These are phyloP conservation scores for Percina caprodes DNA, from an alignment of 2,113 vertebrate species.

Conservation along the genomic window DNA sequence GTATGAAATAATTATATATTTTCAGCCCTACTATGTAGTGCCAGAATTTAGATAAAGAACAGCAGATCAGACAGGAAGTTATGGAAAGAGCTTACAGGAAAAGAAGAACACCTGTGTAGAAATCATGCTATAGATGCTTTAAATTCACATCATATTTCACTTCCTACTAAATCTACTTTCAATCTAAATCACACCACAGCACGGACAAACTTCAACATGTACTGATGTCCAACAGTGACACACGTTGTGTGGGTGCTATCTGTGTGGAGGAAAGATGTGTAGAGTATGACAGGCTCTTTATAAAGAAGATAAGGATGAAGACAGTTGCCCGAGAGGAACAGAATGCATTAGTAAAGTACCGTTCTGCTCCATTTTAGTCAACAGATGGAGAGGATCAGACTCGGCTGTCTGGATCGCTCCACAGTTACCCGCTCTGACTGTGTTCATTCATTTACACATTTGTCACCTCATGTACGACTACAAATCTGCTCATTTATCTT, in stretches of 20 bases:
- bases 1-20: neutral
- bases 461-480: neutral
- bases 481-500: conserved; percentile 46
- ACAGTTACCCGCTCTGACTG: conserved; percentile 27
- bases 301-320: conserved; percentile 40
- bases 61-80: conserved; percentile 52
- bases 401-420: conserved; percentile 14
- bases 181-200: neutral
- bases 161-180: neutral
- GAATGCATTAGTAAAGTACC: conserved; percentile 37
- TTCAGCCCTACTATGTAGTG: conserved; percentile 37
- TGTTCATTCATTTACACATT: conserved; percentile 40
- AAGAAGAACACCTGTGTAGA: conserved; percentile 23
- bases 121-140: conserved; percentile 5
- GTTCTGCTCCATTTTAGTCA: conserved; percentile 38
- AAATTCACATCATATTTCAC: neutral
- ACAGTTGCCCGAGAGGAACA: conserved; percentile 28
- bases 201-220: neutral
- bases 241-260: conserved; percentile 2
- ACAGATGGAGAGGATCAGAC: conserved; percentile 56
- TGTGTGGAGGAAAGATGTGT: neutral
- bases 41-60: conserved; percentile 41
- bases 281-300: neutral
- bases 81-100: conserved; percentile 38
- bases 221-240: neutral